Base-by-base conservation (phyloP, 2,888 invertebrate genomes). In the Thecocarcelia acutangulata region DNA sequence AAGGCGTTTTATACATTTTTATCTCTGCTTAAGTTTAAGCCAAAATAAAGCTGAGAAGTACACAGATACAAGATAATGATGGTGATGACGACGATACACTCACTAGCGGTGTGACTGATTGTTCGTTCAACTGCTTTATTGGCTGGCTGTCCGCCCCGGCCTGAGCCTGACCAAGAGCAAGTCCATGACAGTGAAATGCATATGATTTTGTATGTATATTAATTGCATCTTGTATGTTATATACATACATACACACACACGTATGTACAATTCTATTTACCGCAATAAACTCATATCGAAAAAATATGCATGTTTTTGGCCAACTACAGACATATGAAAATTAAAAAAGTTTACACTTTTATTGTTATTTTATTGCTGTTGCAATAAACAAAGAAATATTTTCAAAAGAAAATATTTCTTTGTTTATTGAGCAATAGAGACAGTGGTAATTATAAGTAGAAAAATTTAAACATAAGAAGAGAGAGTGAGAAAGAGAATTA, bases 171-270 rank as follows among this genome's bases (percentile, higher is more conserved):
- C 73, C 63, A 73, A 69, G 72, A 73, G 68, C 69, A 64, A 68
- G 81, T 54, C 81, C 81, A 64, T 81, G 81, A 77, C 77, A 81
- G 63, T 77, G 81, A 77, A 81, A 58, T 50, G 33, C 42, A 48
- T 48, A 56, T 50, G 33, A 19, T n/a, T 33, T 24, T 52, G 28
- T 21, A 37, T 59, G 21, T 11, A 48, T 15, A 58, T n/a, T 46
- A 12, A 58, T 21, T n/a, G 58, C 42, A 56, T 33, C 33, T 33
- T n/a, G n/a, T n/a, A n/a, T n/a, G n/a, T n/a, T n/a, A n/a, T n/a
- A 15, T 40, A 58, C 37, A 15, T 33, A 54, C 1, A 11, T 61
- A 44, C 21, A 17, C 24, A 11, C n/a, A 61, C 15, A 3, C 15
- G n/a, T 9, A n/a, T 42, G 21, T 40, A 12, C 4, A 19, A 9